A percentile compares a stretch with the other conserved stretches of the same genome.
Evolutionary conservation across 2,113 vertebrate species (phyloP).

Genomic region (Hypanus sabinus): DNA sequence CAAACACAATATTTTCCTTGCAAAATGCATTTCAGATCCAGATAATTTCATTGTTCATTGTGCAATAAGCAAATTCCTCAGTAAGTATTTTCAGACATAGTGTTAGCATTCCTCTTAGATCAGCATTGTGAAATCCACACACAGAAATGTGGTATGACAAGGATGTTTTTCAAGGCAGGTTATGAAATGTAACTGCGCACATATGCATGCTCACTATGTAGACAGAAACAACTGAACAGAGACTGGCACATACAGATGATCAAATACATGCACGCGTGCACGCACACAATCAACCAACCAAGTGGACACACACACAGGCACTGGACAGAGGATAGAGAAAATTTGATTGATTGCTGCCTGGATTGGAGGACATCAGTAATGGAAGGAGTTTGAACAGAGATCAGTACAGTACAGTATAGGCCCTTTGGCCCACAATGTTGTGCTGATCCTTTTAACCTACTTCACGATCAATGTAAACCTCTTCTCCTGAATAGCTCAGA

Average conservation of each 20-base stretch:
- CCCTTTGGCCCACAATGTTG: no score
- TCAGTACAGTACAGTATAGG: no score
- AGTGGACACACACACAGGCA: background rate
- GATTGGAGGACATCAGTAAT: no score
- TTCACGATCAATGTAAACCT: no score
- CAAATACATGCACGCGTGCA: no score
- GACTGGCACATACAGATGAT: no score
- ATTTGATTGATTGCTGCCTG: no score
- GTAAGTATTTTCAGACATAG: background rate
- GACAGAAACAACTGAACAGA: background rate
- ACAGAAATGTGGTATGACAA: background rate
- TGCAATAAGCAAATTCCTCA: conserved; percentile 1
- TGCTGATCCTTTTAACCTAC: no score
- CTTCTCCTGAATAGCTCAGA: no score
- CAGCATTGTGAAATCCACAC: background rate
- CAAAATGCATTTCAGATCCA: background rate
- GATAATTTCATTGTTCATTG: conserved; percentile 9
- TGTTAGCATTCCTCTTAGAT: background rate
- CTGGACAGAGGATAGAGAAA: no score
- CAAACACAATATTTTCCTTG: background rate
- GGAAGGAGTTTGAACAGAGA: no score
- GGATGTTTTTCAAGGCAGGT: background rate
- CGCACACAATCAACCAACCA: background rate
- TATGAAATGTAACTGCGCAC: background rate
- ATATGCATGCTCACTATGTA: background rate